phyloP scores from a whole-genome alignment of 2,888 invertebrate genomes.

The Neelides folsomi region DNA sequence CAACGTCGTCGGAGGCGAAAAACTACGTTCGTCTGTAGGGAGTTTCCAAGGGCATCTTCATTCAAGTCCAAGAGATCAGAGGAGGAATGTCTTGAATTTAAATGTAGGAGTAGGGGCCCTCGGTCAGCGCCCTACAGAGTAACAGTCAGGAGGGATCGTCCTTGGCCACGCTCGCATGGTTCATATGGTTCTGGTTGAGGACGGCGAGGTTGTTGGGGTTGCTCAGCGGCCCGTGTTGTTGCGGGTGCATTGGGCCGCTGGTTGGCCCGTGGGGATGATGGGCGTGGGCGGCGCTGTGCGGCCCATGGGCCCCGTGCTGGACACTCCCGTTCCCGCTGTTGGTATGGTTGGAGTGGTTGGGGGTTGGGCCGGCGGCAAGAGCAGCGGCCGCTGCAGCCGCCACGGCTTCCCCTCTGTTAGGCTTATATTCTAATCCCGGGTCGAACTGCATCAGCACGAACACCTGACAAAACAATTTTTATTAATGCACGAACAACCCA shows the following conservation, averaged over 20 bases:
- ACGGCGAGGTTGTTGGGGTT: conserved; percentile 17
- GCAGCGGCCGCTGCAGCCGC: conserved; percentile 52
- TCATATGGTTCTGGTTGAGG: conserved; percentile 20
- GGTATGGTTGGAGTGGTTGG: conserved; percentile 2
- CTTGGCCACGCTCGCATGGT: conserved; percentile 41
- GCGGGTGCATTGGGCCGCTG: conserved; percentile 12
- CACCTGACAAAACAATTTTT: conserved; percentile 48
- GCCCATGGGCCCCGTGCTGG: conserved; percentile 3
- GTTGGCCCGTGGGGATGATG: conserved; percentile 14
- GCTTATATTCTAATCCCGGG: conserved; percentile 92
- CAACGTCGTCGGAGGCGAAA: too few relatives aligned
- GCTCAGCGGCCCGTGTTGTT: conserved; percentile 4
- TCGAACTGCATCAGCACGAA: conserved; percentile 98
- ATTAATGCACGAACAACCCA: too few relatives aligned
- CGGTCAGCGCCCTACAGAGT: conserved; percentile 98
- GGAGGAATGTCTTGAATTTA: conserved; percentile 38
- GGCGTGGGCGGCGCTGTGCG: conserved; percentile 6
- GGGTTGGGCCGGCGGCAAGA: neutral
- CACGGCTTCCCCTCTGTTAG: conserved; percentile 53
- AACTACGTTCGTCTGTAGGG: too few relatives aligned
- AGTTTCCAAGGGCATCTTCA: too few relatives aligned
- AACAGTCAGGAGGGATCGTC: conserved; percentile 97
- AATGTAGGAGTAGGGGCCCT: conserved; percentile 91
- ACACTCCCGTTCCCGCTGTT: conserved; percentile 4
- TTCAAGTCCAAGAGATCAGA: too few relatives aligned